These are phyloP conservation scores for Muschampia plurimacula DNA, from an alignment of 2,888 invertebrate genomes.

Conservation along the genomic window DNA sequence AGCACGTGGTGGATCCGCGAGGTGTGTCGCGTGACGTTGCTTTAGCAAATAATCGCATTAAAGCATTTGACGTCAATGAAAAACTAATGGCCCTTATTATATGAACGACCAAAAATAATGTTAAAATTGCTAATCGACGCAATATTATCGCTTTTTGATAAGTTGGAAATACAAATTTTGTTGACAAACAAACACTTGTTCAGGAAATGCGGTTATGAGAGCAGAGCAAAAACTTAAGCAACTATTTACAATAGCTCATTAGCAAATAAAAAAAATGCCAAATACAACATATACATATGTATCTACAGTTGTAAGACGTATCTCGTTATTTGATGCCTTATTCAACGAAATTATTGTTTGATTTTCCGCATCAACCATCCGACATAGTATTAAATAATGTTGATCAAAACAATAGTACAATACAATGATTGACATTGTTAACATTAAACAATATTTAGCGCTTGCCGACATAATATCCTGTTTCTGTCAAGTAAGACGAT, in stretches of 20 bases:
- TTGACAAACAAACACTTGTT: not conserved
- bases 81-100: slow-evolving; percentile 2
- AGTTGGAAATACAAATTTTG: not conserved
- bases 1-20: slow-evolving; percentile 16
- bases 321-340: not conserved
- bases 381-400: not conserved
- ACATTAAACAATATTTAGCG: slow-evolving; percentile 8
- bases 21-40: slow-evolving; percentile 21
- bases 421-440: slow-evolving; percentile 10
- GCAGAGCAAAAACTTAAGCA: too few species aligned
- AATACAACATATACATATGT: not conserved
- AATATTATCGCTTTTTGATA: not conserved
- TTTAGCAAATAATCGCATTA: slow-evolving; percentile 5
- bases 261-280: not conserved
- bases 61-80: slow-evolving; percentile 5
- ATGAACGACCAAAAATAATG: not conserved
- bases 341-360: not conserved
- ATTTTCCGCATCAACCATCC: not conserved
- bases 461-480: slow-evolving; percentile 50
- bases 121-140: not conserved
- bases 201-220: not conserved
- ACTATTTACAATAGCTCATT: not conserved
- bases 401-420: slow-evolving; percentile 5
- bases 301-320: not conserved
- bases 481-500: slow-evolving; percentile 52